These are phyloP conservation scores for Numenius arquata DNA, from an alignment of 2,113 vertebrate species.

Conservation along the genomic window DNA sequence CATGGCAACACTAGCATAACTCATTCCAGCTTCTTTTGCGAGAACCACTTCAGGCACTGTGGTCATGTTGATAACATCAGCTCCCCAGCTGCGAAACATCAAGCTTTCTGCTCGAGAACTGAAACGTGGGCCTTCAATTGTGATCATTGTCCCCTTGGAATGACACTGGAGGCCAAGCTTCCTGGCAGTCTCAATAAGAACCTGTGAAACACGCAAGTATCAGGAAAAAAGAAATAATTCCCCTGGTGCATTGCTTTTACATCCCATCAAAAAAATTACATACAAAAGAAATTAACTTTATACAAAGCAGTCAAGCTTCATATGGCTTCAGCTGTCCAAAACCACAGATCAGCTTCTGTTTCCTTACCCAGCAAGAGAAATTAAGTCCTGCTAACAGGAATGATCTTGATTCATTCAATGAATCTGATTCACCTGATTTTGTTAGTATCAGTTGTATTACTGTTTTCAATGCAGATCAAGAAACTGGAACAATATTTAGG, in stretches of 20 bases:
- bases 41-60: conserved; percentile 96
- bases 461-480: not conserved
- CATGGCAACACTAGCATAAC: conserved; percentile 96
- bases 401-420: too few species aligned
- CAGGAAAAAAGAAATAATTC: not conserved
- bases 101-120: conserved; percentile 92
- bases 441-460: not conserved
- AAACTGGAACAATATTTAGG: not conserved
- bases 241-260: not conserved
- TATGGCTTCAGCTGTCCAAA: not conserved
- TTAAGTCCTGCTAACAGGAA: not conserved
- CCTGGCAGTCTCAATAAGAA: conserved; percentile 85
- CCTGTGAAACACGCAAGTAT: conserved; percentile 66
- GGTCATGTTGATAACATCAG: conserved; percentile 97
- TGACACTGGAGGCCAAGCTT: conserved; percentile 90
- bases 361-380: not conserved
- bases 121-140: conserved; percentile 93
- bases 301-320: not conserved
- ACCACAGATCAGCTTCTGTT: not conserved
- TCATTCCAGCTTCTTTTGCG: conserved; percentile 92
- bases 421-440: not conserved
- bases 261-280: not conserved
- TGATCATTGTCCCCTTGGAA: conserved; percentile 87
- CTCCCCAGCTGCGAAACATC: conserved; percentile 93
- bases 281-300: not conserved